Base-by-base conservation (phyloP, 2,888 invertebrate species). In the Epinotia demarniana region DNA sequence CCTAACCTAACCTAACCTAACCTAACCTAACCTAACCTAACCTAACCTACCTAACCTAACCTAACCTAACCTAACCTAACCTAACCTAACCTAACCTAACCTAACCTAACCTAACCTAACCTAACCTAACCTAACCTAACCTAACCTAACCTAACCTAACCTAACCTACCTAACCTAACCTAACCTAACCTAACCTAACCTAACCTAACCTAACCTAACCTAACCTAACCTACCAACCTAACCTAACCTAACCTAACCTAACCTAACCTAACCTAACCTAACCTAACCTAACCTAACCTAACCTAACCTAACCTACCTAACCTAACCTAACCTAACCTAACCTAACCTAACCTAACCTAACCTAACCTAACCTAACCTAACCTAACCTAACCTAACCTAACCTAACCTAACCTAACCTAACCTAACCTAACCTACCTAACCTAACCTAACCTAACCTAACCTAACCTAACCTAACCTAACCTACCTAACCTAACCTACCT, bases 101-200 rank as follows among this genome's bases (percentile, higher is more conserved):
- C 76, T 72, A 72, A 76, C 76, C 76, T 72, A 76, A 76, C 76
- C 76, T 76, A 76, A 76, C 76, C 76, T 76, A 76, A 76, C 76
- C 72, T 72, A 76, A 76, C 75, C 76, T 76, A 76, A 76, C 76
- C 75, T 76, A 72, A 76, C 76, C 76, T 76, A 76, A 76, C 76
- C 76, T 76, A 76, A 76, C 76, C 75, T 76, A 76, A 76, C 76
- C 76, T 76, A 76, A 76, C 76, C 76, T 76, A 76, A 76, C 76
- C 76, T 76, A 76, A 76, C 76, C 76, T 76, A 76, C 76, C 76
- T 76, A 76, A 76, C 76, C 76, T 76, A 76, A 76, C 76, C 76
- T 72, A 76, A 76, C 76, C 76, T 76, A 76, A 76, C 76, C 76
- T 76, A 76, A 76, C 76, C 76, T 76, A 76, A 72, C 76, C 72